Base-by-base conservation (phyloP, 1,140 invertebrate genomes). In the Cepaea nemoralis region DNA sequence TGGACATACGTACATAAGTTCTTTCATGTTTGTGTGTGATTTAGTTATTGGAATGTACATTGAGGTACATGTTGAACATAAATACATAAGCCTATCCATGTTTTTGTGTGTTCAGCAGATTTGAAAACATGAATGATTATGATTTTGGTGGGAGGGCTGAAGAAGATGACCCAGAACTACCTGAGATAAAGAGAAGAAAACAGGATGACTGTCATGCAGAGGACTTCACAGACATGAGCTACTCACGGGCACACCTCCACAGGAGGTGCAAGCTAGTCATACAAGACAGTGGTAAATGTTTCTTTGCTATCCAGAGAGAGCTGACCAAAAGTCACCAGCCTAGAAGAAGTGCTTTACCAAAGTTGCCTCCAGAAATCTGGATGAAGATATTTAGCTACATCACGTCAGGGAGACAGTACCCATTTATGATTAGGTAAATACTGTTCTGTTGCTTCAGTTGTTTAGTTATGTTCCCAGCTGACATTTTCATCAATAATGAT, bases 321-420 rank as follows among this genome's bases (percentile, higher is more conserved):
- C 42, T 75, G n/a, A 75, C 27, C 50, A n/a, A 8, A 27, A 74
- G 10, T 16, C 8, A 3, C 5, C 40, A 50, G 31, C 24, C 73
- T 31, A 45, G 73, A 55, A 45, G 73, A 42, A 50, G 31, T n/a
- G 22, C 27, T 40, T 35, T 75, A 42, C 73, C 73, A 35, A 75
- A 75, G n/a, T n/a, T 75, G 40, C 73, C 73, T 35, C 73, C 73
- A 27, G 73, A 75, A 35, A 75, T 75, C 24, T 75, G 73, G 73
- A 6, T 75, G 1, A 75, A 75, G 45, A 75, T 75, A 27, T 75
- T 75, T 27, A 55, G 73, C 33, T 75, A 75, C 73, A 75, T 75
- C 24, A 75, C 45, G 8, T 35, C 40, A 35, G 40, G 50, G n/a
- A 45, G 73, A 50, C 73, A 75, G 73, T 75, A 75, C 35, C 73